Evolutionary conservation across 2,797 vertebrate species (phyloP).

Genomic region (Novumbra hubbsi): DNA sequence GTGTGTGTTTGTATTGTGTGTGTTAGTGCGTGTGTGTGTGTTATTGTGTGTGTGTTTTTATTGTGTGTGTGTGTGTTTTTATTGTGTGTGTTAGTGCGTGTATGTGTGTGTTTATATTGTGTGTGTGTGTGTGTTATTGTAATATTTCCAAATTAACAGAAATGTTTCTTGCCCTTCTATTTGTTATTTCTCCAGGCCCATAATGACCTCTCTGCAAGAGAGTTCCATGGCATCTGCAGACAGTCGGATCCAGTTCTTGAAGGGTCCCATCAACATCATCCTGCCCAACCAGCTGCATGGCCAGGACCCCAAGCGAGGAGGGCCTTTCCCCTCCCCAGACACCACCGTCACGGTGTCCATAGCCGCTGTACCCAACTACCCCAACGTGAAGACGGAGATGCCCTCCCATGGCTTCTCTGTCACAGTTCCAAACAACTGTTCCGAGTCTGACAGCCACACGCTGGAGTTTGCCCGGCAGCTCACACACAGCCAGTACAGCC

Average conservation of each 20-base stretch:
- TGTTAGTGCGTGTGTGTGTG: slow-evolving; percentile 9
- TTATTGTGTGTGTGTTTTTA: slow-evolving; percentile 1
- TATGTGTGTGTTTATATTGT: neutral
- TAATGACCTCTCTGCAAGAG: slow-evolving; percentile 75
- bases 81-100: neutral
- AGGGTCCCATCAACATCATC: slow-evolving; percentile 92
- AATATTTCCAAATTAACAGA: neutral
- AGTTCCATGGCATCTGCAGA: slow-evolving; percentile 77
- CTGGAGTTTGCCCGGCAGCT: slow-evolving; percentile 81
- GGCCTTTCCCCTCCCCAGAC: slow-evolving; percentile 85
- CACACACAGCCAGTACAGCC: slow-evolving; percentile 73
- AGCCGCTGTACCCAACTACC: slow-evolving; percentile 84
- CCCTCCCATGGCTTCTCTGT: slow-evolving; percentile 85
- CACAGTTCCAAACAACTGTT: slow-evolving; percentile 85
- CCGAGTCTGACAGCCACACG: slow-evolving; percentile 76
- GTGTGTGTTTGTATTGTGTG: slow-evolving; percentile 5
- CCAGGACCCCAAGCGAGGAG: slow-evolving; percentile 81
- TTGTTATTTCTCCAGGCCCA: slow-evolving; percentile 44
- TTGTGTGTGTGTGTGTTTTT: neutral
- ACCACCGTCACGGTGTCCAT: slow-evolving; percentile 95
- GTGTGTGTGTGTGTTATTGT: neutral
- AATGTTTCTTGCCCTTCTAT: neutral
- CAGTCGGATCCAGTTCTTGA: slow-evolving; percentile 89
- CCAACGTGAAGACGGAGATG: slow-evolving; percentile 87
- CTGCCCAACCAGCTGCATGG: slow-evolving; percentile 79